Evolutionary conservation across 2,797 vertebrate genomes (phyloP), one percentile per base, ranked within the genome.

Genomic region (Eulemur mongoz): DNA sequence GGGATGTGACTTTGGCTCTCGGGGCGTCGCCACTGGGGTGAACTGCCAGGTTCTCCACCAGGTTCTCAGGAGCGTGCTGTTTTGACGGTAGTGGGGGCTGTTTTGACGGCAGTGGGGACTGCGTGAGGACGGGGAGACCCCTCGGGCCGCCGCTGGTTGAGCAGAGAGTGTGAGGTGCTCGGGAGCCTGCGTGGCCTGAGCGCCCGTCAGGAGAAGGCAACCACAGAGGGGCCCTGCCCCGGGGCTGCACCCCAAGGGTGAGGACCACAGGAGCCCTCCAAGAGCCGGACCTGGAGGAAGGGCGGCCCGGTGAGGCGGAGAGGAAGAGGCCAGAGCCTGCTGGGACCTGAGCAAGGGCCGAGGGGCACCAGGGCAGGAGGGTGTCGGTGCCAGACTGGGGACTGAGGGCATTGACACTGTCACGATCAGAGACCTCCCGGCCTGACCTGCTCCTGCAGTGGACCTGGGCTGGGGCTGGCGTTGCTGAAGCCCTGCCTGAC

Each of bases 221-320:
- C 75, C 11, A 23, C 3, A 3, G 20, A 52, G 20, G 30, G 30
- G 27, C 27, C 27, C 73, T 20, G 43, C 30, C 27, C 48, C 12
- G 50, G 75, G 48, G 20, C 75, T 52, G 75, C 32, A 7, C 75
- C 32, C 30, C 1, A 4, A 57, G 57, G 9, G 54, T 5, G 18
- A 52, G 70, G 40, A 45, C 14, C 25, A 45, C 25, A 45, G 4
- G 14, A 25, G 5, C 15, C 15, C 40, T 38, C 38, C 30, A 15
- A 63, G 50, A 78, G n/a, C n/a, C 1, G 0, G 50, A 79, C 76
- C 7, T 1, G 1, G 4, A 38, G n/a, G 23, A 38, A n/a, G 76
- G n/a, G 13, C 22, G 3, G 22, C 38, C 7, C 17, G 0, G 38
- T 5, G 1, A 9, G n/a, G n/a, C 4, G 0, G 17, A 18, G 32